Percentiles rank a stretch among this genome's conserved stretches.
Conservation (phyloP, 2,113 vertebrate genomes). For the Chascanopsetta lugubris region DNA sequence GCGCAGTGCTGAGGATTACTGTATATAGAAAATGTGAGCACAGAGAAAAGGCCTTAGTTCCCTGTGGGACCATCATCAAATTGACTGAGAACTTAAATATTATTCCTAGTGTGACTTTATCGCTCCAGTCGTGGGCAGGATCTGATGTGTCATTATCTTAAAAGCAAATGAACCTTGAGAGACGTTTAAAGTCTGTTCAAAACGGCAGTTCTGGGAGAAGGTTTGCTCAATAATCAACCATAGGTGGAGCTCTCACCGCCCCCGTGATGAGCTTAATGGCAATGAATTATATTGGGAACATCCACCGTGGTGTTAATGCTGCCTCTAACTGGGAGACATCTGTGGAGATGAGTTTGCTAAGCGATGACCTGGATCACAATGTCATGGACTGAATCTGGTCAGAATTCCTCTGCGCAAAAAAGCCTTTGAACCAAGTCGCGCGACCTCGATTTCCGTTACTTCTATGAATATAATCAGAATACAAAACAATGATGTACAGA, state of each 20-base stretch:
- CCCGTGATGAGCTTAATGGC: constrained; percentile 5
- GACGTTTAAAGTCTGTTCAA: constrained; percentile 4
- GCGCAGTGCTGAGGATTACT: too few relatives aligned
- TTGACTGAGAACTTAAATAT: neutral
- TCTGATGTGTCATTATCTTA: constrained; percentile 9
- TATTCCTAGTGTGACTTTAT: neutral
- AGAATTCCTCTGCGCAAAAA: too few relatives aligned
- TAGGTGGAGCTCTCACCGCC: neutral
- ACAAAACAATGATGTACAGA: too few relatives aligned
- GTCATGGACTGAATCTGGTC: too few relatives aligned
- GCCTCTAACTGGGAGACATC: constrained; percentile 6
- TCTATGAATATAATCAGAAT: too few relatives aligned
- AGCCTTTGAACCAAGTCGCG: too few relatives aligned
- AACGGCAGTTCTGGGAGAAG: neutral
- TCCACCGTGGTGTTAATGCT: neutral
- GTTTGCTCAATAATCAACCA: neutral
- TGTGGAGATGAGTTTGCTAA: neutral
- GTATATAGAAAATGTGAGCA: neutral
- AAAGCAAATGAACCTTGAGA: constrained; percentile 1
- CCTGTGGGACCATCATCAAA: neutral
- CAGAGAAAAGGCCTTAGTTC: neutral
- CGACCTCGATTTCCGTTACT: too few relatives aligned
- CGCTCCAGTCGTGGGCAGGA: neutral
- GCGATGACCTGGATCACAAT: neutral
- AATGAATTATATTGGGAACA: neutral